These are phyloP conservation scores for Actinia tenebrosa DNA, from an alignment of 64 coral and sea anemone species.

Conservation along the genomic window DNA sequence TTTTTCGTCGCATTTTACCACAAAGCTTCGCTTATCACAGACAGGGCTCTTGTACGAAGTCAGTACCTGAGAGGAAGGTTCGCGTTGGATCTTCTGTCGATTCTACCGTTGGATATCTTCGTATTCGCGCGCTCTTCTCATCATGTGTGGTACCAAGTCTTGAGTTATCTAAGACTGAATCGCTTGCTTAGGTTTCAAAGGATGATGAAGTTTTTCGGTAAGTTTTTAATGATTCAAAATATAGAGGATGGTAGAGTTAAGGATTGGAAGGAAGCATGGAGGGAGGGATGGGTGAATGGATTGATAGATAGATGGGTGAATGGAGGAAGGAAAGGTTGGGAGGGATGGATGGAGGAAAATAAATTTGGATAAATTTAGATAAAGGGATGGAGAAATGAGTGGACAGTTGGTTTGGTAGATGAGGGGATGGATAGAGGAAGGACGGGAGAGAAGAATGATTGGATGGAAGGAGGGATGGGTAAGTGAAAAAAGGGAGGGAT, in stretches of 20 bases:
- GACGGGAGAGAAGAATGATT: too few species aligned
- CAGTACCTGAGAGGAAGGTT: slow-evolving; percentile 56
- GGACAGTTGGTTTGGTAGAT: not conserved
- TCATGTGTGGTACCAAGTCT: slow-evolving; percentile 47
- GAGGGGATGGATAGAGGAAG: too few species aligned
- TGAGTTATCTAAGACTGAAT: slow-evolving; percentile 69
- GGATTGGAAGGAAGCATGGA: not conserved
- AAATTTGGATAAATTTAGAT: not conserved
- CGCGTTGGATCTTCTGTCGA: slow-evolving; percentile 35
- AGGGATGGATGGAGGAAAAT: too few species aligned
- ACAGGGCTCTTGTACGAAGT: slow-evolving; percentile 36
- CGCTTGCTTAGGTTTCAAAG: slow-evolving; percentile 58
- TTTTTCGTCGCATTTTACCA: slow-evolving; percentile 65
- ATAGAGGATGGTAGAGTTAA: not conserved
- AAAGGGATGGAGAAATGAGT: not conserved
- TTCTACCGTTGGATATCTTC: slow-evolving; percentile 71
- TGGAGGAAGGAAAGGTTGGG: not conserved
- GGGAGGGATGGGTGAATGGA: not conserved
- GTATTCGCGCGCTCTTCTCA: slow-evolving; percentile 28
- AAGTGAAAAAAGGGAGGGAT: not conserved
- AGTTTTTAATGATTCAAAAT: slow-evolving; percentile 1
- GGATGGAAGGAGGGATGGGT: too few species aligned
- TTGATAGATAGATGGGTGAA: not conserved
- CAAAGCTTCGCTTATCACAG: slow-evolving; percentile 70
- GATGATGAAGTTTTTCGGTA: slow-evolving; percentile 66